Evolutionary conservation across 2,888 invertebrate genomes (phyloP).

Genomic region (Salticus scenicus): DNA sequence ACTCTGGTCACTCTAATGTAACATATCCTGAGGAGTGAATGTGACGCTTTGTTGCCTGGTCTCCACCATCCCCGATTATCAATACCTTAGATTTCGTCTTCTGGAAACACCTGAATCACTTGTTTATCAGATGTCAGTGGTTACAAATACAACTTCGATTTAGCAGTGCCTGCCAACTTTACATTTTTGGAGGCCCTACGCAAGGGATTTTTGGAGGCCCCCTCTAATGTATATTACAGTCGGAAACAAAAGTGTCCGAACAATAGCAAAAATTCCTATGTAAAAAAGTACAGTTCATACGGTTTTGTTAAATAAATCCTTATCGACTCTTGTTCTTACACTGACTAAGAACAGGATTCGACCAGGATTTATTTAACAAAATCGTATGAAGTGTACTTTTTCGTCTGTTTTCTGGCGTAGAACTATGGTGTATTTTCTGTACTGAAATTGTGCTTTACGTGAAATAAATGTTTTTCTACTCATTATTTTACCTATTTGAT

Average conservation of each 20-base stretch:
- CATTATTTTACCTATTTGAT: background rate
- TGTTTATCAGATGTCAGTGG: background rate
- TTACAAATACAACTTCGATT: background rate
- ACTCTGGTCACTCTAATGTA: too few species aligned
- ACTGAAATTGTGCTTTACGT: background rate
- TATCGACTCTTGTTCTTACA: too few species aligned
- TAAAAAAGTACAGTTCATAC: background rate
- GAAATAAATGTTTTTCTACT: background rate
- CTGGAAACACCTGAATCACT: background rate
- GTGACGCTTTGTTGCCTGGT: background rate
- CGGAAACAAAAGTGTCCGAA: too few species aligned
- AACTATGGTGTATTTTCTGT: background rate
- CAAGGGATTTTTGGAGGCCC: background rate
- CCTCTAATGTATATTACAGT: too few species aligned
- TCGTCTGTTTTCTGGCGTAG: too few species aligned
- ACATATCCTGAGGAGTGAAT: background rate
- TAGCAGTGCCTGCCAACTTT: background rate
- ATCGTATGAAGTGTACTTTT: too few species aligned
- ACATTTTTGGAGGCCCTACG: background rate
- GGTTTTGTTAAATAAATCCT: too few species aligned
- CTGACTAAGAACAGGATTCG: too few species aligned
- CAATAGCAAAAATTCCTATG: background rate
- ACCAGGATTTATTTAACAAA: too few species aligned
- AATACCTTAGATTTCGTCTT: background rate
- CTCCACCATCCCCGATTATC: background rate